Conservation (phyloP, 1,140 invertebrate species). For the Reticulitermes speratus region DNA sequence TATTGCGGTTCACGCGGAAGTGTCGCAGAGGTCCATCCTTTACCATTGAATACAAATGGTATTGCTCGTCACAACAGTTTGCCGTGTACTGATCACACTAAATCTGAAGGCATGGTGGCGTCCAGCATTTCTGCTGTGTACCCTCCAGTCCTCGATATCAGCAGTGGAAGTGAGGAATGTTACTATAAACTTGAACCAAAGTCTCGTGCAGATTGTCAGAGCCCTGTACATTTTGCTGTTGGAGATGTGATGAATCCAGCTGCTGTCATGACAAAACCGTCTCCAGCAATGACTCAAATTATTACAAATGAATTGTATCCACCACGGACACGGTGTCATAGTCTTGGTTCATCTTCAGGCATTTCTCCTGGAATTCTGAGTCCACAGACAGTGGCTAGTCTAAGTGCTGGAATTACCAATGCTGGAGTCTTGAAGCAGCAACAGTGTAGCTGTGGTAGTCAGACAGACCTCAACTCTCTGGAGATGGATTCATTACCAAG, state of each 20-base stretch:
- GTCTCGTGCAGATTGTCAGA: constrained; percentile 35
- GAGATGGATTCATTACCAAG: not conserved
- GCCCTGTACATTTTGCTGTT: constrained; percentile 62
- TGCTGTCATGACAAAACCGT: constrained; percentile 35
- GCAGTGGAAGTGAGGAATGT: not conserved
- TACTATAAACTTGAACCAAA: no score
- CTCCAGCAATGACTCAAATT: constrained; percentile 37
- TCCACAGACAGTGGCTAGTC: constrained; percentile 59
- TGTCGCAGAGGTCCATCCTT: constrained; percentile 3
- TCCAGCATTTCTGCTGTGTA: not conserved
- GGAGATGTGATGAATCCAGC: constrained; percentile 57
- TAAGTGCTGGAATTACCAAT: constrained; percentile 54
- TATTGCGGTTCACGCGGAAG: constrained; percentile 41
- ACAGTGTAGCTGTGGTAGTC: constrained; percentile 70
- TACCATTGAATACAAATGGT: not conserved
- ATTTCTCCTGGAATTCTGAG: constrained; percentile 57
- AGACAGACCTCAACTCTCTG: constrained; percentile 59
- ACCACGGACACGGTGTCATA: constrained; percentile 54
- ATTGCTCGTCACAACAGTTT: constrained; percentile 12
- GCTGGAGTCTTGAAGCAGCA: constrained; percentile 38
- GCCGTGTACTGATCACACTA: constrained; percentile 24
- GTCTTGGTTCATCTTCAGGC: constrained; percentile 54
- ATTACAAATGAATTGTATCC: constrained; percentile 6
- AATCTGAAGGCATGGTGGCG: not conserved
- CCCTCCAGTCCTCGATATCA: not conserved